Base-by-base conservation (phyloP, 2,888 invertebrate species). In the Melinopterus prodromus region DNA sequence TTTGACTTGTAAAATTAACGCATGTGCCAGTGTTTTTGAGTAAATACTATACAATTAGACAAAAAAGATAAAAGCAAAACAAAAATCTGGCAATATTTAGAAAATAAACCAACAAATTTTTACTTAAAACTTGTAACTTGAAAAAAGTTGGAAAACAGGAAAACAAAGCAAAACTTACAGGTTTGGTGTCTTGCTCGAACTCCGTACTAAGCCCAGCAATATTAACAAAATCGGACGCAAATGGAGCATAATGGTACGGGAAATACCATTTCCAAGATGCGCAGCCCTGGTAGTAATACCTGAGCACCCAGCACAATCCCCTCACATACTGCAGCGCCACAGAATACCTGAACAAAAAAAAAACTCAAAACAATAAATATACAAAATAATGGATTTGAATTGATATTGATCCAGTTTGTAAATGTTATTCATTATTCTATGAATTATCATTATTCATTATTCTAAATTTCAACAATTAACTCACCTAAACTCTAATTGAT, bases 231-330 rank as follows among this genome's bases (percentile, higher is more conserved):
- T 99, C 99, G 0, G 99, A 99, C 4, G 99, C 99, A 90, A 99
- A 99, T 6, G 99, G 99, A 16, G 99, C 99, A 91, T 99, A 99
- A 90, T 99, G 99, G 90, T 98, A 99, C 0, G 99, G 99, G 90
- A 98, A 99, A 91, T 98, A 99, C 99, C 99, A 99, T 90, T 99
- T 97, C 99, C 99, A 99, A 16, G 97, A 98, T 69, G 98, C 97
- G 90, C 99, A 99, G 78, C 99, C 99, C 92, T 99, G 99, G 90
- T 99, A 99, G 90, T 99, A 99, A 90, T 99, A 99, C 84, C 96
- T 94, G 37, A 99, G 91, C 79, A 99, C 99, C 99, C 99, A 99
- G 90, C 98, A 98, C 77, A 99, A 91, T 0, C 99, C 99, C 77
- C 96, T 93, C 3, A 98, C 98, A 90, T 99, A 99, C 87, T 99